These are phyloP conservation scores for Lepus timidus DNA, from an alignment of 2,113 vertebrate genomes.

Conservation along the genomic window DNA sequence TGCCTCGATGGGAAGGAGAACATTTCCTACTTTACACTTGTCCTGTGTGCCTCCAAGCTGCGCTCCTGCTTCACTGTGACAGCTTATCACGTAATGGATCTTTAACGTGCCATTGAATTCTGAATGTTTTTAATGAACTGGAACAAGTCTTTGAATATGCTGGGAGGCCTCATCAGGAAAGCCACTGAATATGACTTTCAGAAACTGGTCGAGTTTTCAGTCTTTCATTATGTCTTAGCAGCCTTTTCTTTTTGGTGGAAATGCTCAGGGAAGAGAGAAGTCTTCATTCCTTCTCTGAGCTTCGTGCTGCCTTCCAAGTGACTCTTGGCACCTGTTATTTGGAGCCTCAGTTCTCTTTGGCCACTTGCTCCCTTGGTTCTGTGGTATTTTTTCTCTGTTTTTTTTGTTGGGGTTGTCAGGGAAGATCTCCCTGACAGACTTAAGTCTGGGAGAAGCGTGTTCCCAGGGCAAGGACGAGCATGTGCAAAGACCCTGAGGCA, in stretches of 20 bases:
- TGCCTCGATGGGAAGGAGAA: neutral
- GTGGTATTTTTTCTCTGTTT: neutral
- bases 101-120: neutral
- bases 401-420: neutral
- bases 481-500: neutral
- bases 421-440: neutral
- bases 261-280: conserved; percentile 59
- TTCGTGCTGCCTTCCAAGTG: conserved; percentile 41
- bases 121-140: neutral
- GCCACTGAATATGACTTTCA: neutral
- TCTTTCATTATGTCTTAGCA: conserved; percentile 27
- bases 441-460: neutral
- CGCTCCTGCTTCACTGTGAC: neutral
- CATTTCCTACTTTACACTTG: neutral
- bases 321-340: neutral
- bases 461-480: neutral
- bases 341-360: neutral
- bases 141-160: neutral
- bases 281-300: conserved; percentile 64
- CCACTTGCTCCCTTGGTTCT: neutral
- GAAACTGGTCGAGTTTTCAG: neutral
- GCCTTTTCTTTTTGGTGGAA: conserved; percentile 76
- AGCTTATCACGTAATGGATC: neutral
- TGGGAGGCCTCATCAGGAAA: neutral
- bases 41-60: neutral